These are phyloP conservation scores for Picathartes gymnocephalus DNA, from an alignment of 2,113 vertebrate genomes.

Conservation along the genomic window DNA sequence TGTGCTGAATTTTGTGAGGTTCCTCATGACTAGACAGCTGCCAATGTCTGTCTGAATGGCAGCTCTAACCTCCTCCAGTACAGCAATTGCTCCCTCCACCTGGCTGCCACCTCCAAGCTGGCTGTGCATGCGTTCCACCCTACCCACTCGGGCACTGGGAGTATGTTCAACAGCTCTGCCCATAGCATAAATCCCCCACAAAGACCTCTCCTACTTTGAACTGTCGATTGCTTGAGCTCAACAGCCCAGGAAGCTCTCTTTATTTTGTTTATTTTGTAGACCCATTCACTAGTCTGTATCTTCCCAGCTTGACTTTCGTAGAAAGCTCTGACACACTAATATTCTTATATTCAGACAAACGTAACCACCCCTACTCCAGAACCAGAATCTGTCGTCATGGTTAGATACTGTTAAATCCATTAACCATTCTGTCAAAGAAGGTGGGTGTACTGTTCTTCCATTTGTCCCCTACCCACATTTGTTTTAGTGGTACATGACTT, in stretches of 20 bases:
- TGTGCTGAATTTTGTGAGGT: neutral
- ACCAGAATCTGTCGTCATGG: neutral
- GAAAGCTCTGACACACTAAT: neutral
- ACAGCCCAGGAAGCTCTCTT: neutral
- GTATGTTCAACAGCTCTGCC: neutral
- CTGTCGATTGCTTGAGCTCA: fast-evolving
- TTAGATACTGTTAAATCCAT: neutral
- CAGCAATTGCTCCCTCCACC: neutral
- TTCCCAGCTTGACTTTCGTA: neutral
- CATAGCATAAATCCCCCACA: fast-evolving
- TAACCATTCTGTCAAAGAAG: neutral
- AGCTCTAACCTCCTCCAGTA: neutral
- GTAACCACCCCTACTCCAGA: neutral
- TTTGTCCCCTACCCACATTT: neutral
- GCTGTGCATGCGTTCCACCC: fast-evolving
- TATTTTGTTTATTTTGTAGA: neutral
- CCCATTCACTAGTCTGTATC: neutral
- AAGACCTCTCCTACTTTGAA: neutral
- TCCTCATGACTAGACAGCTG: neutral
- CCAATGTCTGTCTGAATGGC: neutral
- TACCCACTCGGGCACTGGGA: neutral
- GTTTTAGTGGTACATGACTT: neutral
- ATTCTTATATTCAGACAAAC: neutral
- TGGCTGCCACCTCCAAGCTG: neutral
- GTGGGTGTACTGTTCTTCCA: neutral